Evolutionary conservation across 2,113 vertebrate species (phyloP), one percentile per base, ranked within the genome.

Genomic region (Proterorhinus semilunaris): DNA sequence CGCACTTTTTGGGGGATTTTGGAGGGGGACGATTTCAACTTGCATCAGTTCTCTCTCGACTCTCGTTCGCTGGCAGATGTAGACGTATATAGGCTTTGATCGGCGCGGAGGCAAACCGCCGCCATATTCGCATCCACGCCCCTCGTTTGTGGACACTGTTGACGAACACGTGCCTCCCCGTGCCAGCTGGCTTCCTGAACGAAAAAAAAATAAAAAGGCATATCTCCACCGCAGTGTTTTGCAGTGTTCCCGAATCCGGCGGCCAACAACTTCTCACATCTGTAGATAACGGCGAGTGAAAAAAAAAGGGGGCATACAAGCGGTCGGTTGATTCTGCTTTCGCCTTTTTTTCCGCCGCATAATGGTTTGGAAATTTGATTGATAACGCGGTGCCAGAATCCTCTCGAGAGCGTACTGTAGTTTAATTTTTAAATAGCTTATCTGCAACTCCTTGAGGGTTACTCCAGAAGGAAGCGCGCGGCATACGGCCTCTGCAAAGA

Each of bases 91-190:
- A 79, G 49, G 71, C 85, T 87, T 85, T 86, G 83, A 87, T 88
- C 79, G 74, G 67, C 59, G 72, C 82, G 72, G 80, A 87, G 87
- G 81, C 72, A n/a, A 82, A 67, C 59, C 63, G 66, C 75, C 84
- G 80, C 85, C 83, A 86, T 83, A 83, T 80, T 36, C 84, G 53
- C 71, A 79, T 85, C 85, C 84, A 79, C 86, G 79, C 77, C 76
- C 80, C 72, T 81, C 72, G 80, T 83, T 57, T 84, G 82, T 86
- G 80, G 85, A 87, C 84, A 83, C 77, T 85, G 82, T 85, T 87
- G 81, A 85, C 74, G 71, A 89, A 88, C 85, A 81, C 69, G 80
- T 55, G 63, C 77, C 82, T 81, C 75, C 75, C 69, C 84, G 55
- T 80, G 85, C 83, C 86, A 87, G 82, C 84, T 90, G 87, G 85